Evolutionary conservation across 1,140 invertebrate species (phyloP).

Genomic region (Potamilus streckersoni): DNA sequence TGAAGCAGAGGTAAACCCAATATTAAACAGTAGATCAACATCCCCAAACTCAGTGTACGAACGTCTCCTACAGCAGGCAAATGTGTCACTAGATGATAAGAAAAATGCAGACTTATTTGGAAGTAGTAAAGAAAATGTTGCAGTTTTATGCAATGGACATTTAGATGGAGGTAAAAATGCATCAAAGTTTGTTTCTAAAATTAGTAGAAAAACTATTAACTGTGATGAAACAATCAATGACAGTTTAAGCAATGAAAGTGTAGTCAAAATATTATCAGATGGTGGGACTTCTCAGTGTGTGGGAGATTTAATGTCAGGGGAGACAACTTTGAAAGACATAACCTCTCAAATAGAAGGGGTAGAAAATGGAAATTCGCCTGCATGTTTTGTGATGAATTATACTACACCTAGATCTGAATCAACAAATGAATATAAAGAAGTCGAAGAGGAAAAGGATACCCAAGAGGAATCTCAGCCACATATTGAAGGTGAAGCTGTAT

Average conservation of each 20-base stretch:
- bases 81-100: slow-evolving; percentile 26
- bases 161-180: background rate
- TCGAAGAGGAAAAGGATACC: background rate
- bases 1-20: slow-evolving; percentile 45
- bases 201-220: too few species aligned
- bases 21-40: slow-evolving; percentile 49
- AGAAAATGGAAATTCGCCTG: background rate
- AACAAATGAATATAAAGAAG: slow-evolving; percentile 27
- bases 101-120: slow-evolving; percentile 18
- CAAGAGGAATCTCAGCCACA: background rate
- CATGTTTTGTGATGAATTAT: background rate
- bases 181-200: background rate
- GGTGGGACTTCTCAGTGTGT: too few species aligned
- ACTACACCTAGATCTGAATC: slow-evolving; percentile 14
- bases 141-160: background rate
- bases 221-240: too few species aligned
- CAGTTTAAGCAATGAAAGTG: too few species aligned
- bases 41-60: slow-evolving; percentile 61
- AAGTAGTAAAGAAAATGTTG: background rate
- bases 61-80: slow-evolving; percentile 48
- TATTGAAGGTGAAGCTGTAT: too few species aligned
- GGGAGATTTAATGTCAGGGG: too few species aligned
- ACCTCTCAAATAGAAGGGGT: too few species aligned
- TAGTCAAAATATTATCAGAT: too few species aligned
- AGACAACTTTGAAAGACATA: too few species aligned